Evolutionary conservation across 2,113 vertebrate species (phyloP), one percentile per base, ranked within the genome.

Genomic region (Canis aureus): DNA sequence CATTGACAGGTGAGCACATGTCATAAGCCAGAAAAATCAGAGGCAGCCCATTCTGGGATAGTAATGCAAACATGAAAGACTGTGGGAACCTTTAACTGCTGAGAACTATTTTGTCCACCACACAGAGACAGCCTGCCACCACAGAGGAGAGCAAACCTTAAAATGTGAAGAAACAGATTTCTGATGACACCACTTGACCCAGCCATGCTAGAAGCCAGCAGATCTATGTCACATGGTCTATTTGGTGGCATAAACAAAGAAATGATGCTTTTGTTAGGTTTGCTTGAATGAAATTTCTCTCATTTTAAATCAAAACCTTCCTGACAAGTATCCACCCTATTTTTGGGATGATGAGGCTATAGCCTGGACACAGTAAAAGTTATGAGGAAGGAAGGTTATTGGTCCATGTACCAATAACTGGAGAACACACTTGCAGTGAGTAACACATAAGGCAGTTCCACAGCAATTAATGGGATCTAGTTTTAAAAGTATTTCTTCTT

Each of bases 231-330:
- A 67, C 38, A 16, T 19, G 38, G 66, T 51, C 59, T 85, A 55
- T 38, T 91, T 66, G 51, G 71, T 29, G 59, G 27, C 55, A 2
- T 55, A 59, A 90, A n/a, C 29, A 79, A 88, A 66, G 66, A 86
- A 93, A 79, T n/a, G 32, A 79, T 79, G 60, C 20, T 79, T 92
- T 92, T 8, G 43, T 53, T 85, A 60, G 59, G 23, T 82, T 84
- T 76, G 4, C 17, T 43, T 19, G 38, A 76, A 7, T 91, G 82
- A 69, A 73, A 80, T 60, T 90, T 71, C 53, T 96, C 55, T 71
- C 57, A 73, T 91, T 84, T 94, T 85, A 90, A 94, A 66, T 85
- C 15, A 97, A 90, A 94, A 51, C 1, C n/a, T 73, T 76, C 29
- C 73, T 92, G 67, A 88, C 55, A 95, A 73, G 3, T 94, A 25